Evolutionary conservation across 2,113 vertebrate genomes (phyloP).

Genomic region (Saccopteryx bilineata): DNA sequence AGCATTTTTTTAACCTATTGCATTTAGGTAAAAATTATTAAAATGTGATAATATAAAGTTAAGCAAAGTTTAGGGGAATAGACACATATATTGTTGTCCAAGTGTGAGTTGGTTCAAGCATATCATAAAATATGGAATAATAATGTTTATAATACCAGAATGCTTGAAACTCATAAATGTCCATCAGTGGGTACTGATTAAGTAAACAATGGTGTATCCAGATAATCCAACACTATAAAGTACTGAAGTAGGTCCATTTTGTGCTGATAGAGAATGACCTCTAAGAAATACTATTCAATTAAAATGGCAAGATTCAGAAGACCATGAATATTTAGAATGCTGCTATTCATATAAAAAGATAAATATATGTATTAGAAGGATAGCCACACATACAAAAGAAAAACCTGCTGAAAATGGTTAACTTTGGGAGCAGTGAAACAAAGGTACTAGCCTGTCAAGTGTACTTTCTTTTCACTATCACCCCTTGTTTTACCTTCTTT

Average conservation of each 20-base stretch:
- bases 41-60: not conserved
- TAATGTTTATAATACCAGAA: not conserved
- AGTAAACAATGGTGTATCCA: not conserved
- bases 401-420: not conserved
- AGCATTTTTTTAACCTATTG: not conserved
- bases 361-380: not conserved
- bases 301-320: not conserved
- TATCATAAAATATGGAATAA: not conserved
- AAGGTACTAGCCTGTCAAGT: not conserved
- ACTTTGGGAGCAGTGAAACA: not conserved
- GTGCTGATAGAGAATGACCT: not conserved
- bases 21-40: slow-evolving; percentile 11
- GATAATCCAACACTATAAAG: not conserved
- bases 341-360: not conserved
- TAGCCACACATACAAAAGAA: not conserved
- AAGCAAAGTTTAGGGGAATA: not conserved
- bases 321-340: not conserved
- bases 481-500: not conserved
- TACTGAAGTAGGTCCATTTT: not conserved
- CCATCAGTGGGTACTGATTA: not conserved
- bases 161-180: not conserved
- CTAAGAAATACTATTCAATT: not conserved
- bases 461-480: not conserved
- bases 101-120: not conserved
- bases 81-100: not conserved